Percentiles rank a stretch among this genome's conserved stretches.
phyloP scores from a whole-genome alignment of 1,140 invertebrate species.

The Neoseiulus cucumeris region DNA sequence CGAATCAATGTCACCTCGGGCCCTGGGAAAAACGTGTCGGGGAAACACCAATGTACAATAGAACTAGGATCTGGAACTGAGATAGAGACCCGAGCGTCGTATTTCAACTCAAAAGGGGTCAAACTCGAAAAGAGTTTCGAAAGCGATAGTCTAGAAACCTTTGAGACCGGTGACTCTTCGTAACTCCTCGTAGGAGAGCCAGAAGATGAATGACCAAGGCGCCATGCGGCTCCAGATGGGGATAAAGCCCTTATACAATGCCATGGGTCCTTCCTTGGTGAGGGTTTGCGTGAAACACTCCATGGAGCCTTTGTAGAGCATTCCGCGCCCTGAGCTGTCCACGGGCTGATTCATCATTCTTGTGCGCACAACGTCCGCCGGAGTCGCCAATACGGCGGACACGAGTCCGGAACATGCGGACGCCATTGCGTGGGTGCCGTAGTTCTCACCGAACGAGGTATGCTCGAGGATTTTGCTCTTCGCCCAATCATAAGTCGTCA shows the following conservation, averaged over 20 bases:
- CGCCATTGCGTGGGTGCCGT: constrained; percentile 50
- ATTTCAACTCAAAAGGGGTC: no score
- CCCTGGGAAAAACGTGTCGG: no score
- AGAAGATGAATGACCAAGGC: constrained; percentile 48
- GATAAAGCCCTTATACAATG: constrained; percentile 31
- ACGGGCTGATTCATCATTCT: constrained; percentile 82
- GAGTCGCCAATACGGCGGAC: constrained; percentile 64
- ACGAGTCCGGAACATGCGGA: constrained; percentile 57
- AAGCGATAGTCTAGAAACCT: not conserved
- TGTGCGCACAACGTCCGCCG: constrained; percentile 78
- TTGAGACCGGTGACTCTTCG: constrained; percentile 27
- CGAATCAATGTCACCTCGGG: no score
- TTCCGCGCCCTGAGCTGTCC: constrained; percentile 41
- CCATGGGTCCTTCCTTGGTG: constrained; percentile 26
- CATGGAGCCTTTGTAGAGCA: constrained; percentile 25
- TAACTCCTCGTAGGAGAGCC: constrained; percentile 44
- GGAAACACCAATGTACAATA: no score
- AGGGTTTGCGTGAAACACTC: constrained; percentile 28
- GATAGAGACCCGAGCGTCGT: no score
- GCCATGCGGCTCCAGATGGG: constrained; percentile 37
- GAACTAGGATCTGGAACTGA: no score
- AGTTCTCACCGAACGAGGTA: constrained; percentile 53
- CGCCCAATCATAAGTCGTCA: constrained; percentile 71
- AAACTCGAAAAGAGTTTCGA: no score
- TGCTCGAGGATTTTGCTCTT: constrained; percentile 56